phyloP scores from a whole-genome alignment of 2,888 invertebrate species.

The Oxyteleia sp. region DNA sequence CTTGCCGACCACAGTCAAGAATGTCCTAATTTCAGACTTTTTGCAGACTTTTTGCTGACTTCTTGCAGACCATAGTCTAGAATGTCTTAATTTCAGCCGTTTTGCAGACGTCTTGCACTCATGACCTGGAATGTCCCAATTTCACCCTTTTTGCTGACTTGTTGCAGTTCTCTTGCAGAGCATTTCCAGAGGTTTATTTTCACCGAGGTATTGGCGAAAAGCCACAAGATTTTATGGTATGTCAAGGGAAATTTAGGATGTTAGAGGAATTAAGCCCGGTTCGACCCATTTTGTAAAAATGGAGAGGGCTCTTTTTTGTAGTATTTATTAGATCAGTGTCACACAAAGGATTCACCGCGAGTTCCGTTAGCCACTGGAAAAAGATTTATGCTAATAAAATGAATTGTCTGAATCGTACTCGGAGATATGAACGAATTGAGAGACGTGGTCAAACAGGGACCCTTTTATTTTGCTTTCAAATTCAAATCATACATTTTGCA shows the following conservation, averaged over 20 bases:
- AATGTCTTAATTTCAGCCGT: too few species aligned
- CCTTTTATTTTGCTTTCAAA: too few species aligned
- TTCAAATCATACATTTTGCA: too few species aligned
- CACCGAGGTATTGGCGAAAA: conserved; percentile 40
- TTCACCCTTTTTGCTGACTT: too few species aligned
- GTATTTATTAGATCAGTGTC: conserved; percentile 24
- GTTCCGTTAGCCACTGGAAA: conserved; percentile 31
- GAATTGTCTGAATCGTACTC: not conserved
- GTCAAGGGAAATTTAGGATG: conserved; percentile 57
- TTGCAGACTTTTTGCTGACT: too few species aligned
- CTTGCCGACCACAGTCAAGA: too few species aligned
- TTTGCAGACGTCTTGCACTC: too few species aligned
- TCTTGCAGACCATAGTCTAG: too few species aligned
- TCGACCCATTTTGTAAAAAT: conserved; percentile 35
- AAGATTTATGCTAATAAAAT: conserved; percentile 15
- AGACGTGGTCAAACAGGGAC: not conserved
- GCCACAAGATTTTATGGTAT: conserved; percentile 38
- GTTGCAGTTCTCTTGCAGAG: too few species aligned
- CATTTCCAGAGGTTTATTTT: too few species aligned
- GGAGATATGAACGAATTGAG: conserved; percentile 12
- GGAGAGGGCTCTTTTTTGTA: conserved; percentile 24
- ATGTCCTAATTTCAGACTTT: too few species aligned
- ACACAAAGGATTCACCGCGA: conserved; percentile 14
- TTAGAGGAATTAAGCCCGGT: conserved; percentile 38
- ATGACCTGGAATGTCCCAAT: too few species aligned